Evolutionary conservation across 2,113 vertebrate genomes (phyloP).

Genomic region (Sapayoa aenigma): DNA sequence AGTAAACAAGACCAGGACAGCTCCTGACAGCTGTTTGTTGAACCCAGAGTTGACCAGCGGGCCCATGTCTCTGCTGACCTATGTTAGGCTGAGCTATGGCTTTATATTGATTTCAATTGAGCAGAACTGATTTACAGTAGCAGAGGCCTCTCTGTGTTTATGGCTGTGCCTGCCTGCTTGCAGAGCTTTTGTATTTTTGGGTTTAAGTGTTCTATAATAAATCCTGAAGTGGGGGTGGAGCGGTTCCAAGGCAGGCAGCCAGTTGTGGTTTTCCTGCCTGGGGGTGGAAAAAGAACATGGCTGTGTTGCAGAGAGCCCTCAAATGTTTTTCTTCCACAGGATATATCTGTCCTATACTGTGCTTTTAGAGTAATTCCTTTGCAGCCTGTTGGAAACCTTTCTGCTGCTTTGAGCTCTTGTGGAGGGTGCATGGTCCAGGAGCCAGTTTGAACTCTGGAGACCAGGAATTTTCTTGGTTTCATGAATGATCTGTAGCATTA

Average conservation of each 20-base stretch:
- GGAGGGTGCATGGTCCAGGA: not conserved
- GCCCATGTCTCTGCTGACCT: not conserved
- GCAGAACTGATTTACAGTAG: not conserved
- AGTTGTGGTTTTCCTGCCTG: not conserved
- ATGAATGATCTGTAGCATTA: not conserved
- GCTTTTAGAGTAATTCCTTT: not conserved
- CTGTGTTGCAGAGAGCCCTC: not conserved
- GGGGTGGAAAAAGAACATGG: not conserved
- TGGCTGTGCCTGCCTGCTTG: not conserved
- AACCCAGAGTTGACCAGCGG: accelerated
- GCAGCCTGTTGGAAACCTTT: not conserved
- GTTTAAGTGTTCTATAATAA: not conserved
- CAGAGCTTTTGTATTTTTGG: not conserved
- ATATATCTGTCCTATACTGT: not conserved
- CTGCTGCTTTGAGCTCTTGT: not conserved
- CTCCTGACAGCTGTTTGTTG: not conserved
- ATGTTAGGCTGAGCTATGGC: not conserved
- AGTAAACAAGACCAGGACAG: not conserved
- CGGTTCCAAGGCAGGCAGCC: not conserved
- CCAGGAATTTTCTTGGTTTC: not conserved
- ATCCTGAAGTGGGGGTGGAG: not conserved
- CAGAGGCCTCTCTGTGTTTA: not conserved
- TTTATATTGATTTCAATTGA: not conserved
- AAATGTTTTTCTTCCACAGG: not conserved
- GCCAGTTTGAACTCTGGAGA: not conserved